Conservation (phyloP, 2,797 vertebrate genomes). For the Columba guinea region DNA sequence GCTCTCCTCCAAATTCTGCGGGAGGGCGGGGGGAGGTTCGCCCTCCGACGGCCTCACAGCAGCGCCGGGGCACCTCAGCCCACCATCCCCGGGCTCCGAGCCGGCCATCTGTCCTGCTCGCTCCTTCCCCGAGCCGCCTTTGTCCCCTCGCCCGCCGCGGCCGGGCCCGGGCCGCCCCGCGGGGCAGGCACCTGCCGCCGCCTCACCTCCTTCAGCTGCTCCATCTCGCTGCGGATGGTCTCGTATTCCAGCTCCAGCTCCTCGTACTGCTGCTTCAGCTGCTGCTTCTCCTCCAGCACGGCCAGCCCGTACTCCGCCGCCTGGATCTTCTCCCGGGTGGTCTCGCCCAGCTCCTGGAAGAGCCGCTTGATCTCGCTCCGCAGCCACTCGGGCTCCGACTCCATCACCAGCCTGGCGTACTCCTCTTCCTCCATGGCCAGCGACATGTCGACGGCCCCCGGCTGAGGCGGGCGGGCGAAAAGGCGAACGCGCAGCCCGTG, state of each 20-base stretch:
- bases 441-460: slow-evolving; percentile 76
- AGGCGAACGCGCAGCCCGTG: neutral
- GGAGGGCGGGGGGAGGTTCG: neutral
- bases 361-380: slow-evolving; percentile 88
- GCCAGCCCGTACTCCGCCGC: slow-evolving; percentile 96
- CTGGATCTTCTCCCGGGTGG: slow-evolving; percentile 96
- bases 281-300: slow-evolving; percentile 97
- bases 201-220: slow-evolving; percentile 93
- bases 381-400: slow-evolving; percentile 90
- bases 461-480: neutral
- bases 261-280: slow-evolving; percentile 90
- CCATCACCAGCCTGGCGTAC: slow-evolving; percentile 85
- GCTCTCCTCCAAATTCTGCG: neutral
- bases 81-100: neutral
- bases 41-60: neutral
- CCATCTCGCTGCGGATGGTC: slow-evolving; percentile 88
- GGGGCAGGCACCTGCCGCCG: neutral
- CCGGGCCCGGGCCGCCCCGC: neutral
- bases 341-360: slow-evolving; percentile 90
- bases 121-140: neutral
- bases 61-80: neutral
- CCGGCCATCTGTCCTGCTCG: neutral
- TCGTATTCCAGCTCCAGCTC: slow-evolving; percentile 94
- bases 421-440: slow-evolving; percentile 84
- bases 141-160: too few relatives aligned